phyloP scores from a whole-genome alignment of 1,140 invertebrate genomes.

The Adelges cooleyi region DNA sequence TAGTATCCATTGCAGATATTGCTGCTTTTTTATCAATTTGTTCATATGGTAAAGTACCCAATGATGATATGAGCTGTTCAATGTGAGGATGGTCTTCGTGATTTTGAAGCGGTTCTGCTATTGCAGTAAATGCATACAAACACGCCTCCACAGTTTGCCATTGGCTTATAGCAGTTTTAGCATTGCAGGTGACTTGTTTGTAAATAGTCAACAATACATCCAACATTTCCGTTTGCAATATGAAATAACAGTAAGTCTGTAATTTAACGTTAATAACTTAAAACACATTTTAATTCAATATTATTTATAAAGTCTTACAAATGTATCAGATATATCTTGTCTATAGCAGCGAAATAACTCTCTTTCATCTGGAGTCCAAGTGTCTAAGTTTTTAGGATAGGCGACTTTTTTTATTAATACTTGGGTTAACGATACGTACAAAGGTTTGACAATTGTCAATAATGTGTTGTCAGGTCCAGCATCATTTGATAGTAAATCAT shows the following conservation, averaged over 20 bases:
- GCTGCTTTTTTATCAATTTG: conserved; percentile 48
- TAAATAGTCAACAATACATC: conserved; percentile 3
- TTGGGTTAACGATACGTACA: conserved; percentile 52
- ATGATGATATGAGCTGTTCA: conserved; percentile 51
- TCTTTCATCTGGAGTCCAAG: conserved; percentile 57
- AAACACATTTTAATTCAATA: not conserved
- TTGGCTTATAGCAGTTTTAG: conserved; percentile 4
- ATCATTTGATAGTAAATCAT: conserved; percentile 26
- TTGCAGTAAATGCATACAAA: conserved; percentile 66
- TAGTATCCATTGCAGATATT: conserved; percentile 56
- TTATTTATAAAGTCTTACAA: conserved; percentile 44
- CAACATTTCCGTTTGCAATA: conserved; percentile 15
- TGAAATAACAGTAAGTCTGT: conserved; percentile 26
- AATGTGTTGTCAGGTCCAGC: not conserved
- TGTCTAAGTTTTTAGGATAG: conserved; percentile 42
- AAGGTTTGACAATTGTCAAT: conserved; percentile 38
- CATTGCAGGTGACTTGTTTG: conserved; percentile 9
- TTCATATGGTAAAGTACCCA: conserved; percentile 53
- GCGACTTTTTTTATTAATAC: conserved; percentile 54
- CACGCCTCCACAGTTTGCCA: conserved; percentile 64
- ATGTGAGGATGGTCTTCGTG: conserved; percentile 51
- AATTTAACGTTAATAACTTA: conserved; percentile 24
- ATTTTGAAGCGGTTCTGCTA: conserved; percentile 60
- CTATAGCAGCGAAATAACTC: conserved; percentile 81
- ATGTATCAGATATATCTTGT: conserved; percentile 79